A percentile compares a stretch with the other conserved stretches of the same genome.
Evolutionary conservation across 2,113 vertebrate species (phyloP).

Genomic region (Hystrix brachyura): DNA sequence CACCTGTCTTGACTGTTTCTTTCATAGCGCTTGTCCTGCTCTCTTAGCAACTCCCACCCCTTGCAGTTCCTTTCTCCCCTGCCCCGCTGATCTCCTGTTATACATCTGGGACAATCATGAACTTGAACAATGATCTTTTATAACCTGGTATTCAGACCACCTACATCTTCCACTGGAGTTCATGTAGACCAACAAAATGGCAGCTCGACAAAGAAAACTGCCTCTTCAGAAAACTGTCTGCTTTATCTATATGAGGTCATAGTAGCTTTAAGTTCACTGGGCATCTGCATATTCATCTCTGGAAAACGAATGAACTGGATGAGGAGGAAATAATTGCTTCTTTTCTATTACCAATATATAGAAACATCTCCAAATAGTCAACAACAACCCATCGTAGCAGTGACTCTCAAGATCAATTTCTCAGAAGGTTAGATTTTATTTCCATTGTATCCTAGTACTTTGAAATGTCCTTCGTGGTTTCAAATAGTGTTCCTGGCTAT

Average conservation of each 20-base stretch:
- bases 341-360: not conserved
- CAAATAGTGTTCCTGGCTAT: not conserved
- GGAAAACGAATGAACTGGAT: not conserved
- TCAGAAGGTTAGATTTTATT: not conserved
- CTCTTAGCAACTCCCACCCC: rapidly evolving
- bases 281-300: not conserved
- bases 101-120: not conserved
- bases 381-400: not conserved
- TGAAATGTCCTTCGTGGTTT: not conserved
- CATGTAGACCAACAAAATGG: not conserved
- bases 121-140: not conserved
- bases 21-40: not conserved
- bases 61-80: not conserved
- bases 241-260: not conserved
- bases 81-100: not conserved
- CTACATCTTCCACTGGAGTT: not conserved
- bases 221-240: not conserved
- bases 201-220: not conserved
- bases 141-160: rapidly evolving
- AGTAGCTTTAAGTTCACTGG: not conserved
- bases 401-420: not conserved
- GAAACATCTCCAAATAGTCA: not conserved
- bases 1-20: not conserved
- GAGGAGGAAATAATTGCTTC: not conserved
- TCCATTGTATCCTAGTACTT: not conserved